Conservation (phyloP, 2,113 vertebrate genomes). For the Excalfactoria chinensis region DNA sequence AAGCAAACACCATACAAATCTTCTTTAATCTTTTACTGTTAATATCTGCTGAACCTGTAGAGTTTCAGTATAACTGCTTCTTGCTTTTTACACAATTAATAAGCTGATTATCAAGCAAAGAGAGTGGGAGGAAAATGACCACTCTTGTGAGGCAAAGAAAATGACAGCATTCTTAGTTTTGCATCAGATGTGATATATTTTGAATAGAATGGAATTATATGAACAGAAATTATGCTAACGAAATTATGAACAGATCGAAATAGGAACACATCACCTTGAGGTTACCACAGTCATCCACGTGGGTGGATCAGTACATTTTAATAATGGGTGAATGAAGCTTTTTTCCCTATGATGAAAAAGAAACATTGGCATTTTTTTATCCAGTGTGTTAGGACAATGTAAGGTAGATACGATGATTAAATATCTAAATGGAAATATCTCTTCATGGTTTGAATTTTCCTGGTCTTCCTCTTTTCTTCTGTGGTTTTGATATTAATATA, state of each 20-base stretch:
- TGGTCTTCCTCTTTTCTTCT: not conserved
- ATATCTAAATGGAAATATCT: not conserved
- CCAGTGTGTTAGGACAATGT: not conserved
- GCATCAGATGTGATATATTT: not conserved
- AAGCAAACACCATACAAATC: not conserved
- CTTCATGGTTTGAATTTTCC: not conserved
- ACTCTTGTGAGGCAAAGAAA: not conserved
- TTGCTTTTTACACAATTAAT: slow-evolving; percentile 3
- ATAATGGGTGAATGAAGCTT: not conserved
- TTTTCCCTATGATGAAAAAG: not conserved
- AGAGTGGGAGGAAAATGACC: not conserved
- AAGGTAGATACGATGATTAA: not conserved
- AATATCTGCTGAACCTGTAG: not conserved
- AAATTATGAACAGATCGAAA: not conserved
- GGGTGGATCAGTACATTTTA: not conserved
- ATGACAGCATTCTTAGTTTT: not conserved
- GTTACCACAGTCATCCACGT: not conserved
- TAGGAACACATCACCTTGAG: not conserved
- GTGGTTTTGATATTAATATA: not conserved
- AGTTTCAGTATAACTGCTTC: not conserved
- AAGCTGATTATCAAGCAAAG: not conserved
- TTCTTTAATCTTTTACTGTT: not conserved
- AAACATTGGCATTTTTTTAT: not conserved
- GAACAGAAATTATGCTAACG: not conserved
- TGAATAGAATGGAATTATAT: not conserved